Evolutionary conservation across 2,888 invertebrate genomes (phyloP).

Genomic region (Trichopoda pennipes): DNA sequence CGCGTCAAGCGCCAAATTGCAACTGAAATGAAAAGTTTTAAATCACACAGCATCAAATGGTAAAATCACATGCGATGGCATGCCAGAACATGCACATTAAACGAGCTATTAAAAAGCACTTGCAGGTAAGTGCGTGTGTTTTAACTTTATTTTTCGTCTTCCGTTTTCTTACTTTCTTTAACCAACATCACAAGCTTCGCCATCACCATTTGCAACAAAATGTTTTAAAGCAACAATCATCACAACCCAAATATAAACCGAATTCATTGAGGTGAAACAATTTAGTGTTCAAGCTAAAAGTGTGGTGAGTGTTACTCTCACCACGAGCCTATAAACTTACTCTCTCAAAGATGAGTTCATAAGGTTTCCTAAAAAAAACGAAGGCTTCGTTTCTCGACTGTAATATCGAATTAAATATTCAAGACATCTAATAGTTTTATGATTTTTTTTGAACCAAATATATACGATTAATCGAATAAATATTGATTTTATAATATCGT

Average conservation of each 20-base stretch:
- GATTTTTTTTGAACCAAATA: too few relatives aligned
- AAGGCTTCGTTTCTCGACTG: not conserved
- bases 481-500: too few relatives aligned
- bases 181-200: slow-evolving; percentile 10
- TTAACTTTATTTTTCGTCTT: not conserved
- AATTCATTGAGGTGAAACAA: slow-evolving; percentile 26
- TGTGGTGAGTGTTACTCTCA: not conserved
- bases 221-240: slow-evolving; percentile 20
- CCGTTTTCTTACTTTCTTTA: not conserved
- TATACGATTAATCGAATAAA: too few relatives aligned
- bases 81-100: slow-evolving; percentile 44
- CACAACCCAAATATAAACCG: slow-evolving; percentile 14
- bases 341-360: not conserved
- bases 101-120: slow-evolving; percentile 6
- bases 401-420: too few relatives aligned
- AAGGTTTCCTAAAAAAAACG: not conserved
- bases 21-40: slow-evolving; percentile 64
- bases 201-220: slow-evolving; percentile 1
- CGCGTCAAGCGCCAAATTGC: slow-evolving; percentile 66
- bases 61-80: slow-evolving; percentile 55
- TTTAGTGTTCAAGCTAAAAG: not conserved
- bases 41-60: slow-evolving; percentile 56
- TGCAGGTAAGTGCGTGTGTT: not conserved
- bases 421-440: too few relatives aligned
- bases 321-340: not conserved